phyloP scores from a whole-genome alignment of 30 jellyfish, hydroid and myxozoan species.

The Clytia hemisphaerica region DNA sequence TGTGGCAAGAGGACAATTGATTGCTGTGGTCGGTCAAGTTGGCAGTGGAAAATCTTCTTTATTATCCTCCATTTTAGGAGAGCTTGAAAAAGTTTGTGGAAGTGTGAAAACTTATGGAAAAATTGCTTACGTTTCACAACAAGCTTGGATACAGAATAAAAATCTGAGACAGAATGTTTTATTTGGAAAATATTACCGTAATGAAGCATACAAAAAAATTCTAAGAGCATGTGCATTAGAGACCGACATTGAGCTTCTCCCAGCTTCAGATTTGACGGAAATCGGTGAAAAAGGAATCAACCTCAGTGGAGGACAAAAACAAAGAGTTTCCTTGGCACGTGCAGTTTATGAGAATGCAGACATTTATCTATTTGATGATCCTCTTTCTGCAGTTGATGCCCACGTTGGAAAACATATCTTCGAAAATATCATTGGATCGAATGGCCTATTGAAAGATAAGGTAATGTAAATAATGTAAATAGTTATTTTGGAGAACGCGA shows the following conservation, averaged over 20 bases:
- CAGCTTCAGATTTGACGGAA: constrained; percentile 31
- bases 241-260: constrained; percentile 22
- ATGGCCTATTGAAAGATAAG: constrained; percentile 13
- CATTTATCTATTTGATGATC: constrained; percentile 32
- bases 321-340: constrained; percentile 19
- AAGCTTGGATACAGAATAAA: constrained; percentile 38
- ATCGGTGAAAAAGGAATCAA: constrained; percentile 38
- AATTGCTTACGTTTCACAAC: constrained; percentile 27
- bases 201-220: background rate
- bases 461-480: background rate
- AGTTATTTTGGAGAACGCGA: too few relatives aligned
- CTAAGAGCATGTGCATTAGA: constrained; percentile 21
- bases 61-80: constrained; percentile 30
- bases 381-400: constrained; percentile 29
- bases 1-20: background rate
- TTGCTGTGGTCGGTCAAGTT: constrained; percentile 25
- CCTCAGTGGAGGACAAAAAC: constrained; percentile 44
- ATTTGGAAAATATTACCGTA: background rate
- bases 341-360: constrained; percentile 34
- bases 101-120: constrained; percentile 10
- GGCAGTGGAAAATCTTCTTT: constrained; percentile 22
- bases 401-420: constrained; percentile 22
- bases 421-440: constrained; percentile 12
- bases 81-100: background rate
- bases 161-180: constrained; percentile 19